Percentiles rank a stretch among this genome's conserved stretches.
Evolutionary conservation across 2,888 invertebrate genomes (phyloP).

Genomic region (Microctonus hyperodae): DNA sequence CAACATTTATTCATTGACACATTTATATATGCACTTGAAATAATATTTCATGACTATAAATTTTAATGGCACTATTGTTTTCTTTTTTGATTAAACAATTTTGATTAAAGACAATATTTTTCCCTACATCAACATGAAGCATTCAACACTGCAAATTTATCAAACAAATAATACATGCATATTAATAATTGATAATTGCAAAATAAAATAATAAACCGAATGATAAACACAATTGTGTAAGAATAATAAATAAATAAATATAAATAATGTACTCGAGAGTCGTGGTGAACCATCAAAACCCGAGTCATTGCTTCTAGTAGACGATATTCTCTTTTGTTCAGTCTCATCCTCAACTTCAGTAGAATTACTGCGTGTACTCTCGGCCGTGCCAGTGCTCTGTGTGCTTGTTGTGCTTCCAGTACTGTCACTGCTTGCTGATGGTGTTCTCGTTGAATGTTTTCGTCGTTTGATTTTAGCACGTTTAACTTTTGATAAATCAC

Average conservation of each 20-base stretch:
- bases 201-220: too few species aligned
- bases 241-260: slow-evolving; percentile 20
- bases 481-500: slow-evolving; percentile 58
- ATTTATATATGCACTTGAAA: slow-evolving; percentile 14
- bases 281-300: slow-evolving; percentile 72
- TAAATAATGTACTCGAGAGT: slow-evolving; percentile 59
- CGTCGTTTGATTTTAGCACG: slow-evolving; percentile 57
- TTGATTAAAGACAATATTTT: too few species aligned
- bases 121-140: background rate
- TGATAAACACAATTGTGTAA: too few species aligned
- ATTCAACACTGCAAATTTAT: background rate
- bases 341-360: slow-evolving; percentile 65
- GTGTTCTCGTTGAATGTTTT: slow-evolving; percentile 53
- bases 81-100: too few species aligned
- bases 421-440: slow-evolving; percentile 57
- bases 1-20: slow-evolving; percentile 32
- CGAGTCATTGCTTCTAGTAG: slow-evolving; percentile 84
- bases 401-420: slow-evolving; percentile 56
- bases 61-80: background rate
- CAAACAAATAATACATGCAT: background rate
- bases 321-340: slow-evolving; percentile 68
- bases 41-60: slow-evolving; percentile 20
- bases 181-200: background rate
- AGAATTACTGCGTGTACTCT: slow-evolving; percentile 51
- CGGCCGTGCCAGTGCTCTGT: slow-evolving; percentile 51